Evolutionary conservation across 2,888 invertebrate genomes (phyloP).

Genomic region (Andrena marginata): DNA sequence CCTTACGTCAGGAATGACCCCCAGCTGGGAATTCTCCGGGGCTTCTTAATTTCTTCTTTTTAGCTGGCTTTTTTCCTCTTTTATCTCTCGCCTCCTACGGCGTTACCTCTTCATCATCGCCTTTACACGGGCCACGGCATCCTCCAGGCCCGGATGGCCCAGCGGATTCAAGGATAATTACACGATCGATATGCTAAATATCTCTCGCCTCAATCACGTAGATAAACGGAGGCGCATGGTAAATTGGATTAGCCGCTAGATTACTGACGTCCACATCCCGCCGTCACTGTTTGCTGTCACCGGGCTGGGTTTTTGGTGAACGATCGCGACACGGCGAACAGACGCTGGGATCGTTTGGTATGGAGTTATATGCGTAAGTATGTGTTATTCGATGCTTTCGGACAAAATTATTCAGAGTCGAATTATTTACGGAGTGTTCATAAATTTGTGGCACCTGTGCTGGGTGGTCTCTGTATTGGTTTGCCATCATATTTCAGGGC

Average conservation of each 20-base stretch:
- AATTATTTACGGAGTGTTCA: too few relatives aligned
- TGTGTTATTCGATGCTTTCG: too few relatives aligned
- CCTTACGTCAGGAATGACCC: constrained; percentile 77
- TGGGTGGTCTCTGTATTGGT: too few relatives aligned
- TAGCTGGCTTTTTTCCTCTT: constrained; percentile 52
- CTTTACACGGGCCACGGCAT: constrained; percentile 35
- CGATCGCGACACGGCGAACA: constrained; percentile 1
- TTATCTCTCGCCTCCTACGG: constrained; percentile 78
- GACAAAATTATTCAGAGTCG: too few relatives aligned
- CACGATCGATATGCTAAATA: constrained; percentile 78
- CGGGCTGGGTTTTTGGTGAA: constrained; percentile 10
- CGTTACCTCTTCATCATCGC: constrained; percentile 82
- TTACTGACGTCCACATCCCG: constrained; percentile 1
- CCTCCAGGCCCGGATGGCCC: constrained; percentile 22
- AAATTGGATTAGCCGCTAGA: constrained; percentile 61
- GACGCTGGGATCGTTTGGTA: neutral
- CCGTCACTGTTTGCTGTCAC: constrained; percentile 26
- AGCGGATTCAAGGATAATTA: constrained; percentile 72
- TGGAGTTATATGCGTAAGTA: too few relatives aligned
- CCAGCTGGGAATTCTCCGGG: constrained; percentile 78
- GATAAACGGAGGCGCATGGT: constrained; percentile 63
- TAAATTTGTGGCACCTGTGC: too few relatives aligned
- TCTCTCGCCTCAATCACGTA: constrained; percentile 64
- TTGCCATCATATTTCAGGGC: too few relatives aligned
- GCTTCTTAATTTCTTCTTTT: constrained; percentile 73